Evolutionary conservation across 2,888 invertebrate species (phyloP), one percentile per base, ranked within the genome.

Genomic region (Ramazzottius varieornatus): DNA sequence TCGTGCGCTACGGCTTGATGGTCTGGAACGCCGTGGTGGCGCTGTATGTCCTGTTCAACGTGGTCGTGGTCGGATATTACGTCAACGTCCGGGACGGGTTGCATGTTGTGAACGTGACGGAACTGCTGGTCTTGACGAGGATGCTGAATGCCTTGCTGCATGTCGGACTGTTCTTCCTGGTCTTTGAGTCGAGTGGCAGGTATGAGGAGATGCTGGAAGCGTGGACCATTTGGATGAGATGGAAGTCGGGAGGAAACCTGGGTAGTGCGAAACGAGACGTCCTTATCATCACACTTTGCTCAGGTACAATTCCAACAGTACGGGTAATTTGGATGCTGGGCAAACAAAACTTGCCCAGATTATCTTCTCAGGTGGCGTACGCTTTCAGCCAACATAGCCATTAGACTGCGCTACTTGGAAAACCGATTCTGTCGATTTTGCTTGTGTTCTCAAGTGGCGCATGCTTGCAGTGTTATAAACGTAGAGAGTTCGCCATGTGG

Each of bases 131-230:
- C 29, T 8, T 54, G 54, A 16, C 24, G 54, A 8, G 54, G 24
- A 8, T 54, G 54, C n/a, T 29, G 54, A 16, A 54, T 4, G 54
- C 54, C 54, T 29, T 54, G 20, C 4, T 54, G 4, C 4, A 4
- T 8, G 20, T 54, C 16, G 4, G 20, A 8, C 4, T 13, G 20
- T 29, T 54, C n/a, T 54, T 54, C 54, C 8, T 54, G 16, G 24
- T 54, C 54, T 54, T 54, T 24, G 54, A 54, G 54, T 54, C 54
- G 54, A 29, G 4, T 4, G 54, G 4, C 13, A 8, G 54, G 54
- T 54, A 54, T 29, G 54, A 54, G 54, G 54, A 54, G 54, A 54
- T 54, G 54, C 54, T 54, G 54, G 54, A 54, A 24, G n/a, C 20
- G n/a, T 54, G 54, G 54, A 16, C 16, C 29, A 54, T 54, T 4